Evolutionary conservation across 92 coral and sea anemone species (phyloP), one percentile per base, ranked within the genome.

Genomic region (Galaxea fascicularis): DNA sequence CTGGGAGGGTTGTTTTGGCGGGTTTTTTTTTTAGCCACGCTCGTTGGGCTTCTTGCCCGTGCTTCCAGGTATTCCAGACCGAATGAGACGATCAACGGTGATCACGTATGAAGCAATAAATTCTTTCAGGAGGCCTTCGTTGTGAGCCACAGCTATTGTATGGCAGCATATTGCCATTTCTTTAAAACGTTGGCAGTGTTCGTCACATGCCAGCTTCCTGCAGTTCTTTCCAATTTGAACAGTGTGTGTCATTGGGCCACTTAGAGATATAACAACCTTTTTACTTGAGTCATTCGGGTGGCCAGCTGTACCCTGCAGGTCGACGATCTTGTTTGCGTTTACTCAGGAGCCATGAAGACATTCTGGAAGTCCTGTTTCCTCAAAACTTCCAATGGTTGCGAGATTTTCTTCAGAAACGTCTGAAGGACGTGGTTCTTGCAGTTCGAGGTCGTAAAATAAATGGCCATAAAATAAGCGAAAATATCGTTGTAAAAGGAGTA

Each of bases 91-190:
- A 72, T 85, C 41, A 26, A 85, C 8, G 0, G 89, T 76, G 24
- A 85, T 14, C 24, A 3, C n/a, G 79, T 87, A 87, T 35, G 85
- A 78, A 28, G 29, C 18, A 22, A 87, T 41, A 68, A 66, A 87
- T 7, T 73, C 78, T 51, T 26, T n/a, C 12, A 77, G 71, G 7
- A 29, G 27, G 67, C 85, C 90, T 28, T 76, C 39, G 49, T 20
- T 41, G 63, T 79, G 73, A 10, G 80, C 85, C 4, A 87, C 74
- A 9, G 90, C 90, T 28, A 80, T 58, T 41, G 90, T 87, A 46
- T 87, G 90, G 45, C 47, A n/a, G n/a, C n/a, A n/a, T n/a, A n/a
- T n/a, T n/a, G n/a, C n/a, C n/a, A n/a, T n/a, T n/a, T n/a, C n/a
- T n/a, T n/a, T n/a, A n/a, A n/a, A n/a, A n/a, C n/a, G n/a, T n/a